Evolutionary conservation across 2,888 invertebrate species (phyloP).

Genomic region (Pharmacophagus antenor): DNA sequence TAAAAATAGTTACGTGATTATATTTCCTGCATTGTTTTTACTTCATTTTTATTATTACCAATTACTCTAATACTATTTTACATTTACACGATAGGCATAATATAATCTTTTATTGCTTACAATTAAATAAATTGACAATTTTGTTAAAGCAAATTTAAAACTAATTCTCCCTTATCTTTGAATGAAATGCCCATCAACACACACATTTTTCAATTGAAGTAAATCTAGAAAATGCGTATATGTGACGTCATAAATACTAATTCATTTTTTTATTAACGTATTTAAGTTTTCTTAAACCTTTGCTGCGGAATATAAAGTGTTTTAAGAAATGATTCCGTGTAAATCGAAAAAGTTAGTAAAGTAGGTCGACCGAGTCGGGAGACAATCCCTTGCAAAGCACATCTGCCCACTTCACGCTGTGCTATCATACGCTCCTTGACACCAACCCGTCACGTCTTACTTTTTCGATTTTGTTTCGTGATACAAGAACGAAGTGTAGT

Average conservation of each 20-base stretch:
- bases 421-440: slow-evolving; percentile 47
- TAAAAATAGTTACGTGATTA: neutral
- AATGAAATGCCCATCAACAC: too few relatives aligned
- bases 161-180: too few relatives aligned
- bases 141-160: too few relatives aligned
- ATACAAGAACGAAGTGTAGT: neutral
- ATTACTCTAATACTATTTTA: neutral
- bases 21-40: neutral
- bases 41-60: neutral
- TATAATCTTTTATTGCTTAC: neutral
- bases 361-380: slow-evolving; percentile 54
- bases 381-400: slow-evolving; percentile 52
- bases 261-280: neutral
- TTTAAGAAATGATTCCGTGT: slow-evolving; percentile 41
- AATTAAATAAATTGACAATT: too few relatives aligned
- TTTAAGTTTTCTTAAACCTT: neutral
- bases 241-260: too few relatives aligned
- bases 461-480: slow-evolving; percentile 19
- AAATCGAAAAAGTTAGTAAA: slow-evolving; percentile 47
- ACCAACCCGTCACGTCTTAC: slow-evolving; percentile 32
- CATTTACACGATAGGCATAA: neutral
- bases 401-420: slow-evolving; percentile 45
- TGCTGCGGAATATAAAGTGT: slow-evolving; percentile 22
- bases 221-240: too few relatives aligned
- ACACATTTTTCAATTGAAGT: too few relatives aligned